A percentile compares a stretch with the other conserved stretches of the same genome.
Evolutionary conservation across 2,888 invertebrate genomes (phyloP).

Genomic region (Xestoiulus laeticollis): DNA sequence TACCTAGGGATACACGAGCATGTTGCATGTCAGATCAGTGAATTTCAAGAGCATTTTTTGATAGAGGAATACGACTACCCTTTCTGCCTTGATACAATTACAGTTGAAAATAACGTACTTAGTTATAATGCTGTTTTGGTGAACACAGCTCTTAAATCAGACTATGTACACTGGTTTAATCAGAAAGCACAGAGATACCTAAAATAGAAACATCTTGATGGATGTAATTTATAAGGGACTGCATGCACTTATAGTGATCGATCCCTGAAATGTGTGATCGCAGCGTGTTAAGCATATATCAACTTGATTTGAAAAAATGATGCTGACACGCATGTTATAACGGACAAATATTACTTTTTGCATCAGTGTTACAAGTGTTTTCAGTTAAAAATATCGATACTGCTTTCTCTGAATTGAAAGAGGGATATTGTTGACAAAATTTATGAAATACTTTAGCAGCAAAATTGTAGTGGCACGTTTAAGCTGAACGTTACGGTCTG

Average conservation of each 20-base stretch:
- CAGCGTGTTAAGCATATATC: background rate
- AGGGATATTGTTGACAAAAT: too few species aligned
- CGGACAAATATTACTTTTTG: too few species aligned
- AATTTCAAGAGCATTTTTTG: background rate
- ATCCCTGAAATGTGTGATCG: background rate
- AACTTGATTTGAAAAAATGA: background rate
- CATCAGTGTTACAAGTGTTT: too few species aligned
- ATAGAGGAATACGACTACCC: background rate
- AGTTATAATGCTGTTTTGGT: background rate
- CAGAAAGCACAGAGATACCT: background rate
- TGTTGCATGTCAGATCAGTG: background rate
- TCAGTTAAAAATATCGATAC: too few species aligned
- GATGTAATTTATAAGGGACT: background rate
- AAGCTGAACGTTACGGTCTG: too few species aligned
- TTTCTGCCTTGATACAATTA: background rate
- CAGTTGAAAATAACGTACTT: conserved; percentile 3
- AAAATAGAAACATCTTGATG: background rate
- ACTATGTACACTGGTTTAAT: background rate
- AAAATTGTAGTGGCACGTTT: too few species aligned
- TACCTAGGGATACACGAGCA: background rate
- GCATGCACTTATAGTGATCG: background rate
- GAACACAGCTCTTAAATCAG: background rate
- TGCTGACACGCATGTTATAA: background rate
- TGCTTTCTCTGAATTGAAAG: too few species aligned
- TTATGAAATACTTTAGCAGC: too few species aligned